Base-by-base conservation (phyloP, 2,888 invertebrate species). In the Lordiphosa andalusiaca region DNA sequence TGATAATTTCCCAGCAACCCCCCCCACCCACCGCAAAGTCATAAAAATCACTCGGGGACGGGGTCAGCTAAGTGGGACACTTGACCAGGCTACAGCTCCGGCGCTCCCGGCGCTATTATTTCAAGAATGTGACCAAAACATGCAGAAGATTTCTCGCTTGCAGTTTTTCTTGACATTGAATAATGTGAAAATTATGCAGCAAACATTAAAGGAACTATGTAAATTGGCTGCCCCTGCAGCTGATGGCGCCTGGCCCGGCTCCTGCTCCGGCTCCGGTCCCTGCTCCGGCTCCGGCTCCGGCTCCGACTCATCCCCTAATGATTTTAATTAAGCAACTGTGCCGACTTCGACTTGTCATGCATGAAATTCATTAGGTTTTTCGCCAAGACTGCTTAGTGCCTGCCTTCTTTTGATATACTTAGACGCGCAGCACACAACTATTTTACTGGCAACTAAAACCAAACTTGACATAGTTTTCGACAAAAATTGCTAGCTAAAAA, bases 151-250 rank as follows among this genome's bases (percentile, higher is more conserved):
- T 82, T 82, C 69, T 75, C 56, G 80, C 55, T 57, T 65, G 62
- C 75, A 68, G 51, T 56, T 71, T 49, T 53, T 55, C 52, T 52
- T 39, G 88, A 87, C 88, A 86, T 85, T 88, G 88, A 88, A 86
- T 87, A 86, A 88, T 88, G 88, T 75, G 81, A 82, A 88, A 86
- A 88, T 88, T 88, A 88, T 88, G 88, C 88, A 84, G 87, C 67
- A 69, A 75, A 80, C 80, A 82, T 80, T 80, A 82, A 80, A 78
- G 80, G 67, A 76, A 80, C 67, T 80, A 80, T 80, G 82, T 80
- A 80, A 80, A 82, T 82, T 67, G 82, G 73, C 69, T 77, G 69
- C 74, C 63, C 50, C 61, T 42, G 33, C 39, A 21, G 44, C 44
- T 49, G 35, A 25, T 38, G 44, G 30, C 10, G 44, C 57, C 53